Evolutionary conservation across 2,113 vertebrate genomes (phyloP).

Genomic region (Calidris pygmaea): DNA sequence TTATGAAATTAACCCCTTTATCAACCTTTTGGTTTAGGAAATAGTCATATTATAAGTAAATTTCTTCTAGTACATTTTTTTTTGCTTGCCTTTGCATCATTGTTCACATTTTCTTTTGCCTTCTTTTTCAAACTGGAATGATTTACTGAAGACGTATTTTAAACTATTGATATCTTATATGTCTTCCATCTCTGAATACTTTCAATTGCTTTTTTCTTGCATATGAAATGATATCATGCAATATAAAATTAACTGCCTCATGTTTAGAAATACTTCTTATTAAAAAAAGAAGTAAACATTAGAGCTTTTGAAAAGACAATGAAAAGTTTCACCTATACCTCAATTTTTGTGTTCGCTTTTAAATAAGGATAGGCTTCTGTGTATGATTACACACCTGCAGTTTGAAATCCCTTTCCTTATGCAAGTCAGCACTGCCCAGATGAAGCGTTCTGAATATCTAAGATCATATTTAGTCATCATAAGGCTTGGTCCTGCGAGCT

Average conservation of each 20-base stretch:
- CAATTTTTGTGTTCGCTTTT: not conserved
- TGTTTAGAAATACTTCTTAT: not conserved
- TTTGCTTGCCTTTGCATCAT: not conserved
- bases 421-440: not conserved
- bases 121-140: not conserved
- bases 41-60: not conserved
- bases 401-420: not conserved
- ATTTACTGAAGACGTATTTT: not conserved
- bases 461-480: not conserved
- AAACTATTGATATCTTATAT: not conserved
- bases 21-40: not conserved
- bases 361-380: not conserved
- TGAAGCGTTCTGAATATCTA: not conserved
- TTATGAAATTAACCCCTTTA: not conserved
- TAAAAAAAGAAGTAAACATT: not conserved
- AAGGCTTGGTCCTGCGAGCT: not conserved
- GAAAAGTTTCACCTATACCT: not conserved
- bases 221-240: not conserved
- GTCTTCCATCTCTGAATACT: not conserved
- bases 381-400: not conserved
- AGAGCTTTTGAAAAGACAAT: not conserved
- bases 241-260: not conserved
- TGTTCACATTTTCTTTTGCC: not conserved
- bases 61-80: not conserved
- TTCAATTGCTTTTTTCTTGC: not conserved